phyloP scores from a whole-genome alignment of 2,888 invertebrate species.

The Tholera decimalis region DNA sequence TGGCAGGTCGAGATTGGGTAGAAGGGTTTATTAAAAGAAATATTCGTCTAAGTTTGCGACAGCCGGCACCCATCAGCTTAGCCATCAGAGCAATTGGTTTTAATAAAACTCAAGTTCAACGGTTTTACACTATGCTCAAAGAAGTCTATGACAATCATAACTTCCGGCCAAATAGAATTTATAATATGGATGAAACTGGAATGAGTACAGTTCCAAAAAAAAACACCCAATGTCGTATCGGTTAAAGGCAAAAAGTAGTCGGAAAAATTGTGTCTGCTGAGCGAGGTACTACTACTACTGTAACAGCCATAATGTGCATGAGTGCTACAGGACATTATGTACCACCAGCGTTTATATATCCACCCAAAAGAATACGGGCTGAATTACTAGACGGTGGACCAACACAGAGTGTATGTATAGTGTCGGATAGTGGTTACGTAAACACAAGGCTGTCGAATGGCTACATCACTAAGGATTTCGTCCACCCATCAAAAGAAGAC shows the following conservation, averaged over 20 bases:
- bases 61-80: conserved; percentile 1
- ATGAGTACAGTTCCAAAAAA: conserved; percentile 9
- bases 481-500: not conserved
- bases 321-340: conserved; percentile 6
- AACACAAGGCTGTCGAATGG: not conserved
- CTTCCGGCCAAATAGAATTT: not conserved
- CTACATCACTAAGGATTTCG: not conserved
- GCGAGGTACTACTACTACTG: not conserved
- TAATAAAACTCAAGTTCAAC: not conserved
- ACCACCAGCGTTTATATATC: conserved; percentile 2
- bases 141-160: not conserved
- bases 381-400: conserved; percentile 4
- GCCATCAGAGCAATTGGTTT: conserved; percentile 9
- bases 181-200: too few species aligned
- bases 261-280: conserved; percentile 2
- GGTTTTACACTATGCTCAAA: not conserved
- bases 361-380: not conserved
- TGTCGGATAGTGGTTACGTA: not conserved
- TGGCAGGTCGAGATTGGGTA: conserved; percentile 9
- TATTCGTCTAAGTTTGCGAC: not conserved
- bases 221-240: not conserved
- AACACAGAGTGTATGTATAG: not conserved
- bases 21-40: not conserved
- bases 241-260: conserved; percentile 2
- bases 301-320: not conserved